Conservation (phyloP, 2,888 invertebrate species). For the Hemithea aestivaria region DNA sequence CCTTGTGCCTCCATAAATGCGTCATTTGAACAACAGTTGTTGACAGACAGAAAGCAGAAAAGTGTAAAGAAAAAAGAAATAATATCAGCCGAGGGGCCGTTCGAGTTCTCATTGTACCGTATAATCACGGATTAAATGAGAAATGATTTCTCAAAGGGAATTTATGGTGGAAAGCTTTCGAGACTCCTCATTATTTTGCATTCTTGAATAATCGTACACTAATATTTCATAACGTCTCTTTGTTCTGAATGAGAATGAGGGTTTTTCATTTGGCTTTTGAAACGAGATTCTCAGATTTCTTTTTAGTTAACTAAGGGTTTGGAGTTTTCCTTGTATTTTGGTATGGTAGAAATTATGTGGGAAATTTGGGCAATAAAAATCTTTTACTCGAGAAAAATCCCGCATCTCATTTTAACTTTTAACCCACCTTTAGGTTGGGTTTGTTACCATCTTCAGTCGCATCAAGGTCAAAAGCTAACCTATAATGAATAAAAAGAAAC, state of each 20-base stretch:
- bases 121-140: constrained; percentile 39
- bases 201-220: constrained; percentile 20
- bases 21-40: constrained; percentile 5
- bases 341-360: no score
- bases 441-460: no score
- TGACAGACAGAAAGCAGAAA: constrained; percentile 15
- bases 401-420: no score
- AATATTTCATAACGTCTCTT: constrained; percentile 22
- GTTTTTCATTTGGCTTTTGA: constrained; percentile 7
- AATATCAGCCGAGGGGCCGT: constrained; percentile 22
- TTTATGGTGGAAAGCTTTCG: constrained; percentile 16
- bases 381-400: no score
- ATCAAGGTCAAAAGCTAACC: no score
- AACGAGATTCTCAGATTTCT: constrained; percentile 3
- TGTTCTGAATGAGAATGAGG: constrained; percentile 8
- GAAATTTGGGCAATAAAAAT: no score
- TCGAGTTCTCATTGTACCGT: constrained; percentile 31
- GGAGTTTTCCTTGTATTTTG: no score
- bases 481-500: no score
- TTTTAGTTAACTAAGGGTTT: no score
- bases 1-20: no score
- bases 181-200: constrained; percentile 20
- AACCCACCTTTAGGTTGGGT: no score
- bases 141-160: constrained; percentile 34
- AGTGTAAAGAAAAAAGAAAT: constrained; percentile 18